phyloP scores from a whole-genome alignment of 64 coral and sea anemone genomes.

The Cladopsammia gracilis region DNA sequence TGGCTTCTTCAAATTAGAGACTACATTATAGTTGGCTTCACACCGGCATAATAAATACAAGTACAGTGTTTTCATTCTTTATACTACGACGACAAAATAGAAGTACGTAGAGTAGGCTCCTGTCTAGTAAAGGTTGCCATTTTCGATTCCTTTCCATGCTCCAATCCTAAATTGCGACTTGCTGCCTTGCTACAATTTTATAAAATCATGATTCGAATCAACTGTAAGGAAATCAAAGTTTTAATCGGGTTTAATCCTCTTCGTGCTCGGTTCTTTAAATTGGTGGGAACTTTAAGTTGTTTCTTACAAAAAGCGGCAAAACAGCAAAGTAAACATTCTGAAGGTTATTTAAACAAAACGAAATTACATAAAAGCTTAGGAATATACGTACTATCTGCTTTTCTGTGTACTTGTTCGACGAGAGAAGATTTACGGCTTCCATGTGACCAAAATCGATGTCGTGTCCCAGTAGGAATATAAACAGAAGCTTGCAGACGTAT shows the following conservation, averaged over 20 bases:
- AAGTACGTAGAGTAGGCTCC: too few relatives aligned
- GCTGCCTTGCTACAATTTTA: not conserved
- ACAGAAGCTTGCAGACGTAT: constrained; percentile 97
- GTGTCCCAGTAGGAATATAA: constrained; percentile 95
- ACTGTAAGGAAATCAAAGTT: constrained; percentile 14
- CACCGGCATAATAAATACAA: too few relatives aligned
- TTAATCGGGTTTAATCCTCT: not conserved
- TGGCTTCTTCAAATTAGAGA: not conserved
- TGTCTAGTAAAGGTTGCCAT: not conserved
- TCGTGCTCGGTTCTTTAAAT: not conserved
- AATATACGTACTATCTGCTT: constrained; percentile 88
- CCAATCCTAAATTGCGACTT: not conserved
- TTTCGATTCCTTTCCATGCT: not conserved
- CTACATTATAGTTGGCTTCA: not conserved
- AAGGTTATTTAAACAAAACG: not conserved
- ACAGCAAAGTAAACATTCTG: not conserved
- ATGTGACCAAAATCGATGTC: constrained; percentile 99
- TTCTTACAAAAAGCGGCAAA: not conserved
- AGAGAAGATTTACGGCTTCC: constrained; percentile 97
- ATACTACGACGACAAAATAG: too few relatives aligned
- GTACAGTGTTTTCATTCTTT: too few relatives aligned
- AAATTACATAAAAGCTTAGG: not conserved
- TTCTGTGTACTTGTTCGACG: constrained; percentile 99
- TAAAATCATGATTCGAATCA: not conserved
- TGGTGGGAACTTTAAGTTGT: not conserved